These are phyloP conservation scores for Oreochromis spilurus DNA, from an alignment of 2,113 vertebrate genomes.

Conservation along the genomic window DNA sequence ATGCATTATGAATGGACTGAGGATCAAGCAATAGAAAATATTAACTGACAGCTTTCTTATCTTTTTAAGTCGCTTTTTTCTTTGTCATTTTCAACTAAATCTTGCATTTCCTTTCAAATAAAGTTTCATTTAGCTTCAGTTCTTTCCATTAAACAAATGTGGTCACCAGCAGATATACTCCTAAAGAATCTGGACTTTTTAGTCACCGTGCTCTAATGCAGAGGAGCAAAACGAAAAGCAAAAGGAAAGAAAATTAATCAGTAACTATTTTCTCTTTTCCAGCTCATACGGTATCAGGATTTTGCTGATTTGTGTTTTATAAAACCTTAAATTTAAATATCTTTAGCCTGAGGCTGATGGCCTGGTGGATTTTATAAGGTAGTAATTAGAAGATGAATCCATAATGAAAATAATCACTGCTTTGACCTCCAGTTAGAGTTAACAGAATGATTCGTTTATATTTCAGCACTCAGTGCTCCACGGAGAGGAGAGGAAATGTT, in stretches of 20 bases:
- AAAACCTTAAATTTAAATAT: background rate
- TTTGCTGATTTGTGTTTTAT: background rate
- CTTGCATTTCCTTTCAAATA: background rate
- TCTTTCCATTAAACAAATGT: background rate
- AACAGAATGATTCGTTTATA: background rate
- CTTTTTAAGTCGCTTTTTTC: background rate
- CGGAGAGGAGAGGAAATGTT: background rate
- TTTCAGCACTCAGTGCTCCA: background rate
- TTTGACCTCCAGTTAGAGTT: background rate
- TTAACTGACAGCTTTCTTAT: background rate
- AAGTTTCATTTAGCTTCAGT: background rate
- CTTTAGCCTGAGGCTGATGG: background rate
- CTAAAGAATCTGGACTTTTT: background rate
- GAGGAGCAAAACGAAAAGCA: background rate
- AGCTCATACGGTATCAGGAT: background rate
- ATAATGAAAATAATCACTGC: background rate
- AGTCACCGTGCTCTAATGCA: background rate
- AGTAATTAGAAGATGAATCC: background rate
- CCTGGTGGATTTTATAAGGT: background rate
- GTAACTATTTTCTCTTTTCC: background rate
- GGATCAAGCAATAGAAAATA: background rate
- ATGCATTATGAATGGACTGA: background rate
- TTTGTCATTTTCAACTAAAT: background rate
- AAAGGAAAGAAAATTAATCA: background rate
- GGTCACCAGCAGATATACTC: background rate